These are phyloP conservation scores for Limonius californicus DNA, from an alignment of 1,140 invertebrate genomes.

Conservation along the genomic window DNA sequence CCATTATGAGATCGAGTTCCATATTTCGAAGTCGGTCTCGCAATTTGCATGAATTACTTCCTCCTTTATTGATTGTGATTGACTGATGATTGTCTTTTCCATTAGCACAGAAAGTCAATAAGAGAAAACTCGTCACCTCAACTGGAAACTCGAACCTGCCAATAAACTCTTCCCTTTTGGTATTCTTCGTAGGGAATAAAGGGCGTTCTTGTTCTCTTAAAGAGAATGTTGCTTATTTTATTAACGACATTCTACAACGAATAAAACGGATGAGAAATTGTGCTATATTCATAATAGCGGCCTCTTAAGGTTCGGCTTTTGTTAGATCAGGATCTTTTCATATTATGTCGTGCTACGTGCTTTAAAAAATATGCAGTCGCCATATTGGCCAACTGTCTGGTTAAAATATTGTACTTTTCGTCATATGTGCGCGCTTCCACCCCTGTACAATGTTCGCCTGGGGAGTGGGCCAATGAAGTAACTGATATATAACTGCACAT, in stretches of 20 bases:
- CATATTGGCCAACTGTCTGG: background rate
- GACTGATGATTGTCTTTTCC: constrained; percentile 1
- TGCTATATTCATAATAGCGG: background rate
- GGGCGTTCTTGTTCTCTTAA: background rate
- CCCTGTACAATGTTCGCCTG: background rate
- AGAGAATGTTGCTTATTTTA: background rate
- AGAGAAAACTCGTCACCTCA: background rate
- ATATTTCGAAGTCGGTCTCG: background rate
- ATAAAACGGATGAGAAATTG: background rate
- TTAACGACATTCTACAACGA: background rate
- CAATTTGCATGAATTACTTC: background rate
- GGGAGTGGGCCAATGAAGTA: background rate
- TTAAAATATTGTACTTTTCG: background rate
- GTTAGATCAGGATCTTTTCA: background rate
- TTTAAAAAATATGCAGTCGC: background rate
- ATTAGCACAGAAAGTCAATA: background rate
- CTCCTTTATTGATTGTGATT: background rate
- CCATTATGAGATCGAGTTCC: background rate
- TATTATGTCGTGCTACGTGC: background rate
- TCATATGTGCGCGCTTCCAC: background rate
- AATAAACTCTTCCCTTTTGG: background rate
- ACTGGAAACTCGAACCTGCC: background rate
- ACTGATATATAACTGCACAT: background rate
- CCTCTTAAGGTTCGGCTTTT: background rate
- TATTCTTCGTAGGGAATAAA: background rate